These are phyloP conservation scores for Bolinopsis microptera DNA, from an alignment of 37 sponge, comb jelly and placozoan species.

Conservation along the genomic window DNA sequence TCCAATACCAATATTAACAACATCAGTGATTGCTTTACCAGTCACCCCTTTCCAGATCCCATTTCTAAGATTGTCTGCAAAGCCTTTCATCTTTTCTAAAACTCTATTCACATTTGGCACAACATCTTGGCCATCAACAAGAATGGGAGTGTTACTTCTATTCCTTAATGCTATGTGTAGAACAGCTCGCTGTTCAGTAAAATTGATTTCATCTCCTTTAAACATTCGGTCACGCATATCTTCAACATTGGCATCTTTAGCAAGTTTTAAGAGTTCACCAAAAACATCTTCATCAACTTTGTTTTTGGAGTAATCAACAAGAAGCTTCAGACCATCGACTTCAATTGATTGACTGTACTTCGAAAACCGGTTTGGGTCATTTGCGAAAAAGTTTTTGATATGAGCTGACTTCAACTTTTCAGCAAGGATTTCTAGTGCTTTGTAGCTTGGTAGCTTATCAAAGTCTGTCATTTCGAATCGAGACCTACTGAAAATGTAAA, in stretches of 20 bases:
- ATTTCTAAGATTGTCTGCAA: slow-evolving; percentile 86
- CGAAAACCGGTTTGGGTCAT: slow-evolving; percentile 83
- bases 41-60: slow-evolving; percentile 95
- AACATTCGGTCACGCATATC: slow-evolving; percentile 86
- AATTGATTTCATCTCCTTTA: slow-evolving; percentile 94
- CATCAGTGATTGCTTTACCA: slow-evolving; percentile 95
- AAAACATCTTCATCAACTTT: slow-evolving; percentile 83
- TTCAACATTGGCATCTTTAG: slow-evolving; percentile 83
- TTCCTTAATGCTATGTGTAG: slow-evolving; percentile 95
- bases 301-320: slow-evolving; percentile 96
- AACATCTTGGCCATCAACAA: slow-evolving; percentile 94
- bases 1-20: slow-evolving; percentile 99
- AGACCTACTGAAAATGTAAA: too few species aligned
- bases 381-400: slow-evolving; percentile 82
- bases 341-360: slow-evolving; percentile 73
- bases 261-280: slow-evolving; percentile 84
- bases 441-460: slow-evolving; percentile 10
- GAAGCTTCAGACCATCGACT: slow-evolving; percentile 66
- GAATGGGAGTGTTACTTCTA: slow-evolving; percentile 84
- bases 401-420: slow-evolving; percentile 42
- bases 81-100: slow-evolving; percentile 84
- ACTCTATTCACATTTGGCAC: slow-evolving; percentile 85
- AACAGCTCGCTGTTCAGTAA: slow-evolving; percentile 98
- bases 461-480: slow-evolving; percentile 64
- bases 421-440: neutral